Conservation (phyloP, 2,113 vertebrate genomes). For the Prunella fulvescens region DNA sequence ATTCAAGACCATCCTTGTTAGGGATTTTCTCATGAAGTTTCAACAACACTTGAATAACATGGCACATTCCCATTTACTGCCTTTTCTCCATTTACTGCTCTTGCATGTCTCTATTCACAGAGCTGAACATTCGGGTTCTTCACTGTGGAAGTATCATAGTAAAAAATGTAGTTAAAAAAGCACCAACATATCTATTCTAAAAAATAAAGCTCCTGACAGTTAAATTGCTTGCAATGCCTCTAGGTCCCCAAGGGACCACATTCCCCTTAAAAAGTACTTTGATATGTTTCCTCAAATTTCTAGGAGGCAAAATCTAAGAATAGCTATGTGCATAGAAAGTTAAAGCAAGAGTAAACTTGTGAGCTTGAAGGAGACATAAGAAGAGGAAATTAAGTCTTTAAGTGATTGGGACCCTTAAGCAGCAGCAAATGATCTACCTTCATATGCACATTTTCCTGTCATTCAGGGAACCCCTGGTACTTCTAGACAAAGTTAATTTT, state of each 20-base stretch:
- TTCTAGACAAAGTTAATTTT: not conserved
- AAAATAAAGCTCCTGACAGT: not conserved
- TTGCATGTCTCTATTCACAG: rapidly evolving
- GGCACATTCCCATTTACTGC: not conserved
- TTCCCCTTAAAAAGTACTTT: not conserved
- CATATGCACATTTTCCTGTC: not conserved
- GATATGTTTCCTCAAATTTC: not conserved
- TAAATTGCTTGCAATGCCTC: not conserved
- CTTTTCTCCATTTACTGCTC: not conserved
- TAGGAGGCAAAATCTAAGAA: not conserved
- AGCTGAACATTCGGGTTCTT: not conserved
- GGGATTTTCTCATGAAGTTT: not conserved
- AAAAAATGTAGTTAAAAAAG: not conserved
- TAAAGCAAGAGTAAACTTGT: not conserved
- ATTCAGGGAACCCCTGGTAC: not conserved
- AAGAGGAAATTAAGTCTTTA: not conserved
- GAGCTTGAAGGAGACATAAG: not conserved
- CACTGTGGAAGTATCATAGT: not conserved
- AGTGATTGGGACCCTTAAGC: not conserved
- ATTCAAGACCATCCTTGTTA: not conserved
- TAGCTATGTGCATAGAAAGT: not conserved
- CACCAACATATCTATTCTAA: not conserved
- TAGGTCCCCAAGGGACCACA: not conserved
- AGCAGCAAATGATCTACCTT: not conserved
- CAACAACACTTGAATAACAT: not conserved